Evolutionary conservation across 2,888 invertebrate species (phyloP).

Genomic region (Cylindroiulus punctatus): DNA sequence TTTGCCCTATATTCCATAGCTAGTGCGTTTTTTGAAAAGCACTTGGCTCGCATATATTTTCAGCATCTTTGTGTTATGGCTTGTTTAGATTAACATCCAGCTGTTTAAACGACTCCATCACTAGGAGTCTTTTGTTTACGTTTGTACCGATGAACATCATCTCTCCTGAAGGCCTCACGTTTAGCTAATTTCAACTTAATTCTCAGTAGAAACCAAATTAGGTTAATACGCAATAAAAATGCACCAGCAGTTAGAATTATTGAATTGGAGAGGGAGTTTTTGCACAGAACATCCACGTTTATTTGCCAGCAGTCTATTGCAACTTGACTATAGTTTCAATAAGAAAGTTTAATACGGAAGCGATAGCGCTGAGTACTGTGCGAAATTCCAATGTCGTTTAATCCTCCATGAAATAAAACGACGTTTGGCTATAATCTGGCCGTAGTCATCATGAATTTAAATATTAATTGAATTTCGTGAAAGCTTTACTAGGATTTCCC

Average conservation of each 20-base stretch:
- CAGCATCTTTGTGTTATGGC: not conserved
- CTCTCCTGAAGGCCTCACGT: not conserved
- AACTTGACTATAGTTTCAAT: no score
- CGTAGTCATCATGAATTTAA: no score
- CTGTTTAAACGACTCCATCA: not conserved
- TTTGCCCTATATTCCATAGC: not conserved
- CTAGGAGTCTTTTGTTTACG: not conserved
- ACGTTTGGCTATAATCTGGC: no score
- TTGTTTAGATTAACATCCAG: slow-evolving; percentile 10
- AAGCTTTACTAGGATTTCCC: not conserved
- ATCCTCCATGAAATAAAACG: no score
- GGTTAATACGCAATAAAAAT: slow-evolving; percentile 1
- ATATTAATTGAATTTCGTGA: not conserved
- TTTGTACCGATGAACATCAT: not conserved
- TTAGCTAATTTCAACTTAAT: not conserved
- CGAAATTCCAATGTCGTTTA: no score
- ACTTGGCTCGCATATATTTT: no score
- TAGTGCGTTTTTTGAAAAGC: not conserved
- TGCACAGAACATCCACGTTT: no score
- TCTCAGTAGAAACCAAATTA: not conserved
- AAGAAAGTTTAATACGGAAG: no score
- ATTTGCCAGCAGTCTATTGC: no score
- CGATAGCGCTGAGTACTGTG: no score
- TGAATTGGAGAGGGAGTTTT: no score
- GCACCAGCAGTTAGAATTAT: no score